Percentiles rank a stretch among this genome's conserved stretches.
phyloP scores from a whole-genome alignment of 2,797 vertebrate species.

The Ptychobarbus kaznakovi region DNA sequence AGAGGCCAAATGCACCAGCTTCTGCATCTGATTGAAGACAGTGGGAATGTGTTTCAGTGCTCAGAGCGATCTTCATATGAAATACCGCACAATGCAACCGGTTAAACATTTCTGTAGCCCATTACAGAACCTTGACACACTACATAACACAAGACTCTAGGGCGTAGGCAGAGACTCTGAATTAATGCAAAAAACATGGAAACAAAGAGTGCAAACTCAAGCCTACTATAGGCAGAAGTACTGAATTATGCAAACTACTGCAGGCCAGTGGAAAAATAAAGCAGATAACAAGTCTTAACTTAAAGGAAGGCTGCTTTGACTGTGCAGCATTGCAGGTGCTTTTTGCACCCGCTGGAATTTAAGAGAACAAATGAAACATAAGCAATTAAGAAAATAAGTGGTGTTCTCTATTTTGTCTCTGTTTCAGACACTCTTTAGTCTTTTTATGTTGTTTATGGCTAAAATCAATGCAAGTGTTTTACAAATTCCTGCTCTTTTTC shows the following conservation, averaged over 20 bases:
- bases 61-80: constrained; percentile 20
- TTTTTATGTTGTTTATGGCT: constrained; percentile 35
- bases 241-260: constrained; percentile 61
- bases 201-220: constrained; percentile 43
- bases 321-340: constrained; percentile 49
- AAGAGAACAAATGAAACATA: constrained; percentile 28
- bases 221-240: constrained; percentile 43
- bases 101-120: constrained; percentile 32
- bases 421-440: constrained; percentile 1
- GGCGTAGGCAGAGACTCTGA: constrained; percentile 24
- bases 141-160: constrained; percentile 19
- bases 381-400: constrained; percentile 35
- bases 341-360: constrained; percentile 39
- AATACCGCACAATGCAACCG: constrained; percentile 13
- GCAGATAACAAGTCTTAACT: constrained; percentile 37
- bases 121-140: constrained; percentile 36
- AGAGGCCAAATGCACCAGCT: background rate
- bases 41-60: background rate
- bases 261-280: constrained; percentile 45
- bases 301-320: constrained; percentile 30
- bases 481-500: background rate
- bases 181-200: constrained; percentile 46
- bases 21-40: constrained; percentile 3
- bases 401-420: constrained; percentile 16
- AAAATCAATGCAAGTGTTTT: background rate